Conservation (phyloP, 2,888 invertebrate genomes). For the Agonopterix arenella region DNA sequence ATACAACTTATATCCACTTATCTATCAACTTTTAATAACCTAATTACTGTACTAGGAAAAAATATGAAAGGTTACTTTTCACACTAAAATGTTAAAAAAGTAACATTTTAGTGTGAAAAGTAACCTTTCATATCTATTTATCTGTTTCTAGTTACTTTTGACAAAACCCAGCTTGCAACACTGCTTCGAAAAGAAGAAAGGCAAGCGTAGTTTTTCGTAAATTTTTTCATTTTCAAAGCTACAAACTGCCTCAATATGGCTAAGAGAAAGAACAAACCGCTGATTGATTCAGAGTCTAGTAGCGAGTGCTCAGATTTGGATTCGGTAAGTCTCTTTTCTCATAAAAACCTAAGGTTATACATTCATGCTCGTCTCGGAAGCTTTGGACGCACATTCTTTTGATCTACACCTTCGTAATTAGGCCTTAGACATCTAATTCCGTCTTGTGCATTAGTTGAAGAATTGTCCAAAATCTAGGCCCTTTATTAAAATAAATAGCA, state of each 20-base stretch:
- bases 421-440: slow-evolving; percentile 42
- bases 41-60: too few relatives aligned
- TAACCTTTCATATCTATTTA: too few relatives aligned
- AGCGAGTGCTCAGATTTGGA: slow-evolving; percentile 90
- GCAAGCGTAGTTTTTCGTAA: slow-evolving; percentile 28
- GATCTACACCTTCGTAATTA: slow-evolving; percentile 53
- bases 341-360: slow-evolving; percentile 42
- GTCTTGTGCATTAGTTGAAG: slow-evolving; percentile 33
- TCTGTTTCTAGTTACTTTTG: too few relatives aligned
- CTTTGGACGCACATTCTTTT: slow-evolving; percentile 38
- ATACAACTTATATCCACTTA: too few relatives aligned
- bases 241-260: slow-evolving; percentile 76
- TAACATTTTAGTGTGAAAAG: too few relatives aligned
- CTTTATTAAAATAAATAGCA: neutral
- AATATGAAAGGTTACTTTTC: too few relatives aligned
- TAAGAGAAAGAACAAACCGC: slow-evolving; percentile 88
- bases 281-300: slow-evolving; percentile 90
- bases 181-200: slow-evolving; percentile 10
- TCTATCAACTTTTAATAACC: too few relatives aligned
- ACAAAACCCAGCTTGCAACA: too few relatives aligned
- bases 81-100: too few relatives aligned
- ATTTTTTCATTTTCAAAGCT: slow-evolving; percentile 22
- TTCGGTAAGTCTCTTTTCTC: slow-evolving; percentile 79
- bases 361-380: slow-evolving; percentile 32
- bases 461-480: slow-evolving; percentile 10